Evolutionary conservation across 2,888 invertebrate species (phyloP), one percentile per base, ranked within the genome.

Genomic region (Campopleginae sp.): DNA sequence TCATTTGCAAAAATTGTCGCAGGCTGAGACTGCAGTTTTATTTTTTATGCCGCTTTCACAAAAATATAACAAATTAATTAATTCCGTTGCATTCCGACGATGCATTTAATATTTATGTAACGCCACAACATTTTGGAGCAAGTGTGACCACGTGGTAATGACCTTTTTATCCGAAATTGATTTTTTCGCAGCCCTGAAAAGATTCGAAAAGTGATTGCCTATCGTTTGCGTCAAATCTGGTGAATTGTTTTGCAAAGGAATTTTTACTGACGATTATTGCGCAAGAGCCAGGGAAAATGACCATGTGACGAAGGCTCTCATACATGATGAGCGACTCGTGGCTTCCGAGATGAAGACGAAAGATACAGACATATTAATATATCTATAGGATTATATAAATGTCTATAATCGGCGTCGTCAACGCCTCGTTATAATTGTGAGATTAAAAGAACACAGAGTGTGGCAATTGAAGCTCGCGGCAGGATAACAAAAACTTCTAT

Each of bases 371-470:
- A 42, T n/a, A 65, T 46, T 38, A 63, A 63, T 33, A 76, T 48
- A 19, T n/a, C 14, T 38, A 23, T 79, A 51, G 23, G 44, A 58
- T 58, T 27, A 58, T 14, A 58, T 6, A 58, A 27, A 58, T 58
- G 58, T 48, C 33, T 68, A 72, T 54, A 74, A 68, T 74, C 74
- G 54, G 8, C 66, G 33, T 58, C 74, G 76, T 81, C 70, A 19
- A 76, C 76, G 81, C 63, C 70, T 84, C 71, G 63, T 54, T 33
- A 54, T 80, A 80, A 84, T 80, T 80, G 82, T 74, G 77, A 77
- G 83, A 86, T 83, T 80, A 80, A 80, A 83, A 86, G 77, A 83
- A 80, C 82, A 80, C 82, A 61, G 82, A 72, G 78, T 48, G 23
- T 79, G 63, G 85, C 82, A 85, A 85, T 82, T 85, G 85, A 72